Conservation (phyloP, 2,888 invertebrate species). For the Diaperis boleti region DNA sequence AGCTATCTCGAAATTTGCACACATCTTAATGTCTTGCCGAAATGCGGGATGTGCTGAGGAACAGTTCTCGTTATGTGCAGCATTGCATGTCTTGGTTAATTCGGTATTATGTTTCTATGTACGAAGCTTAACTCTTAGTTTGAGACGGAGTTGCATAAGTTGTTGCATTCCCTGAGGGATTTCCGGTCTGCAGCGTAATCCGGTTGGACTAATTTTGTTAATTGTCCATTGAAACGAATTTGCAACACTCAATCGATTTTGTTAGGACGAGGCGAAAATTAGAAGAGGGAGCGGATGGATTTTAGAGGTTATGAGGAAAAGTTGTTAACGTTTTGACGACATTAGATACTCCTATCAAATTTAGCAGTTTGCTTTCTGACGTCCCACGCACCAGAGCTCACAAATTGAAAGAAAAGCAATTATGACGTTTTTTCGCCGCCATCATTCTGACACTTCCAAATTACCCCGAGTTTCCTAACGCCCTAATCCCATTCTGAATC, state of each 20-base stretch:
- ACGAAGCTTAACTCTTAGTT: slow-evolving; percentile 33
- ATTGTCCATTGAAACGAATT: slow-evolving; percentile 35
- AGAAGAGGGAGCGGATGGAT: slow-evolving; percentile 1
- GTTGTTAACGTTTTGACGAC: too few relatives aligned
- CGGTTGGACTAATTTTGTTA: slow-evolving; percentile 32
- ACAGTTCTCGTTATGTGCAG: slow-evolving; percentile 23
- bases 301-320: not conserved
- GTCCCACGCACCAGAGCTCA: too few relatives aligned
- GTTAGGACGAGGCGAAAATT: slow-evolving; percentile 1
- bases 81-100: slow-evolving; percentile 36
- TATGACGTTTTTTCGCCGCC: too few relatives aligned
- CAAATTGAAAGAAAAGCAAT: too few relatives aligned
- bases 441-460: too few relatives aligned
- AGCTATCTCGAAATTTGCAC: slow-evolving; percentile 7
- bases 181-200: slow-evolving; percentile 47
- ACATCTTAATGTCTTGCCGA: slow-evolving; percentile 14
- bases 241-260: slow-evolving; percentile 24
- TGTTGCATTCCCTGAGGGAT: slow-evolving; percentile 58
- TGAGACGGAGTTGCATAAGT: slow-evolving; percentile 47
- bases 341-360: too few relatives aligned
- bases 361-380: too few relatives aligned
- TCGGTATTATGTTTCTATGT: slow-evolving; percentile 35
- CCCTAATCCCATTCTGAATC: too few relatives aligned
- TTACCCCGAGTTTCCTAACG: too few relatives aligned
- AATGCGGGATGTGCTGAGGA: slow-evolving; percentile 22